Conservation (phyloP, 2,888 invertebrate genomes). For the Zhengitettix transpicula region DNA sequence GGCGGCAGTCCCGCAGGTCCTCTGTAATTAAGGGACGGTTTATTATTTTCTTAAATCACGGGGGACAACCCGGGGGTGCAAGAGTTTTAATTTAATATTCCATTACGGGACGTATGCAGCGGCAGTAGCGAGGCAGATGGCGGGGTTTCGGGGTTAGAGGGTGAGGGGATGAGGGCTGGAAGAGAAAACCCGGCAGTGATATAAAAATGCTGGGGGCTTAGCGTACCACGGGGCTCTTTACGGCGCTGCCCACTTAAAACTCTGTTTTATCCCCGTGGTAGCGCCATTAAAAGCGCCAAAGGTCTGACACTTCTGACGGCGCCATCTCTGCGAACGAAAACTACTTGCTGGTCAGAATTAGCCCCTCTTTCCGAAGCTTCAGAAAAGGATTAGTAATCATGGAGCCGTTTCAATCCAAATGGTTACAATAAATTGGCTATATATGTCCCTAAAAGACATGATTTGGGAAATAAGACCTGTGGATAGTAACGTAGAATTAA, state of each 20-base stretch:
- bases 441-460: too few relatives aligned
- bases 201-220: not conserved
- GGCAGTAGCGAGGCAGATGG: not conserved
- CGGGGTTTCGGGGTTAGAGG: not conserved
- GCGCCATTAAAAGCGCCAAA: not conserved
- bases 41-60: not conserved
- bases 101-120: not conserved
- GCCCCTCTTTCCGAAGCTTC: too few relatives aligned
- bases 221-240: not conserved
- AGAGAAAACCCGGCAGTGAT: not conserved
- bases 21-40: not conserved
- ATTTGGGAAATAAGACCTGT: too few relatives aligned
- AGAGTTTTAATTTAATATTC: not conserved
- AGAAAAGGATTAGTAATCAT: too few relatives aligned
- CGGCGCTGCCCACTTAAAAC: not conserved
- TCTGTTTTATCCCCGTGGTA: not conserved
- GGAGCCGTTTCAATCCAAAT: too few relatives aligned
- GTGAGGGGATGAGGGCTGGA: too few relatives aligned
- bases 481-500: too few relatives aligned
- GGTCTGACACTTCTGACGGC: too few relatives aligned
- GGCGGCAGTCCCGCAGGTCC: not conserved
- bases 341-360: too few relatives aligned
- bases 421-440: too few relatives aligned
- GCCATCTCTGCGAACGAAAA: too few relatives aligned
- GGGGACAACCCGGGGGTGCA: not conserved